Base-by-base conservation (phyloP, 2,888 invertebrate genomes). In the Synergus itoensis region DNA sequence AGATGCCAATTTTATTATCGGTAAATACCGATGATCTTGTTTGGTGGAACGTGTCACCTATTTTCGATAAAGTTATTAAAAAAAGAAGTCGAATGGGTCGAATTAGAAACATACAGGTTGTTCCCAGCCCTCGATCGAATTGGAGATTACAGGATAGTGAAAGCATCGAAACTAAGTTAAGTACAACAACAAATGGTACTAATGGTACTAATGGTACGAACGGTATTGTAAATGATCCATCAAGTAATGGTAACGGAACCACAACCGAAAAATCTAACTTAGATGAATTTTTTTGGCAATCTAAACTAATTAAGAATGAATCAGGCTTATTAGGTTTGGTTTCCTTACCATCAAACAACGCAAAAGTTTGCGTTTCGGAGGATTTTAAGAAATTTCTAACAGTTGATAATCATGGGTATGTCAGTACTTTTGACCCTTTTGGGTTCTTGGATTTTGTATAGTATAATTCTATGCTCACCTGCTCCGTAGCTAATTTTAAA, bases 361-460 rank as follows among this genome's bases (percentile, higher is more conserved):
- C 86, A 4, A 91, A 91, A 79, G 84, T 92, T 75, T 90, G 87
- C 77, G 87, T 91, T 63, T 92, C 92, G 0, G 75, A 85, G 1
- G 90, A 92, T 83, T 92, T 92, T 80, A 87, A 85, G 18, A 90
- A 91, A 83, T 91, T 90, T 82, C 79, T 92, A n/a, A 89, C 88
- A 28, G 86, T 91, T 28, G 91, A 92, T 53, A 89, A 88, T 69
- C 88, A 91, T 65, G 92, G 92, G 4, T 87, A 88, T 36, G 87
- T 91, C 36, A 90, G 84, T 80, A 89, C 86, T 5, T 90, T 90
- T 45, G 85, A 85, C 8, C 78, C 89, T 69, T 86, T 88, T 80
- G 85, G 83, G 8, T 63, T 57, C 14, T 69, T 69, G 69, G 69
- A 69, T 69, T 48, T 69, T 69, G 28, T 69, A 11, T 69, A 69